These are phyloP conservation scores for Enteromius thamalakanensis DNA, from an alignment of 2,797 vertebrate genomes.

Conservation along the genomic window DNA sequence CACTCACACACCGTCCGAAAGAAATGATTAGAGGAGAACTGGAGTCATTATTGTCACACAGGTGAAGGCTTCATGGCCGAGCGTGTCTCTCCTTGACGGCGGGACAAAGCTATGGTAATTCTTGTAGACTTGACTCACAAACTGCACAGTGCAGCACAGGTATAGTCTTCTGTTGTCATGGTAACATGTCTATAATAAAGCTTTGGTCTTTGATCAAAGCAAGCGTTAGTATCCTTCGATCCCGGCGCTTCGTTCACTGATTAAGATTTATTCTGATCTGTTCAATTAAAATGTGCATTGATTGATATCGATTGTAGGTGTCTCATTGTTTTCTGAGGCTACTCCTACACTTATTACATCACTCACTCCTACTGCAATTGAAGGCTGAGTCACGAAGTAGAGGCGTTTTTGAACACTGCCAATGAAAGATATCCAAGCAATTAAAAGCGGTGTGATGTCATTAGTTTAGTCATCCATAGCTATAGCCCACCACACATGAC, in stretches of 20 bases:
- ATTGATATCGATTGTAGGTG: slow-evolving; percentile 12
- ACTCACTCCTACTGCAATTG: slow-evolving; percentile 20
- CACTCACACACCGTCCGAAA: slow-evolving; percentile 2
- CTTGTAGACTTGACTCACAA: slow-evolving; percentile 30
- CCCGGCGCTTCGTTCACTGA: slow-evolving; percentile 31
- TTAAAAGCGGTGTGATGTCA: slow-evolving; percentile 34
- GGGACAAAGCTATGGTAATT: slow-evolving; percentile 11
- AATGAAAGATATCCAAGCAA: slow-evolving; percentile 31
- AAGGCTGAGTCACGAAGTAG: slow-evolving; percentile 40
- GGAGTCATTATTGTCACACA: slow-evolving; percentile 29
- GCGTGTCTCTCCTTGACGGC: slow-evolving; percentile 14
- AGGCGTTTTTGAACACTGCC: slow-evolving; percentile 23
- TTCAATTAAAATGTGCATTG: not conserved
- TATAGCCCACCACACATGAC: slow-evolving; percentile 33
- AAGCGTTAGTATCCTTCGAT: slow-evolving; percentile 37
- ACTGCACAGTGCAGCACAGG: slow-evolving; percentile 41
- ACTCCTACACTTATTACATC: slow-evolving; percentile 29
- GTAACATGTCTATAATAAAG: slow-evolving; percentile 45
- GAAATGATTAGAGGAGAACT: slow-evolving; percentile 22
- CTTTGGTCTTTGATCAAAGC: slow-evolving; percentile 41
- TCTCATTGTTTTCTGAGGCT: not conserved
- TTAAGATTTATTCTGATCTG: not conserved
- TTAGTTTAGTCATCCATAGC: slow-evolving; percentile 41
- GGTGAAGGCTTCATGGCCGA: slow-evolving; percentile 31
- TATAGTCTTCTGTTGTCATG: slow-evolving; percentile 53